Evolutionary conservation across 1,140 invertebrate genomes (phyloP).

Genomic region (Hypothenemus hampei): DNA sequence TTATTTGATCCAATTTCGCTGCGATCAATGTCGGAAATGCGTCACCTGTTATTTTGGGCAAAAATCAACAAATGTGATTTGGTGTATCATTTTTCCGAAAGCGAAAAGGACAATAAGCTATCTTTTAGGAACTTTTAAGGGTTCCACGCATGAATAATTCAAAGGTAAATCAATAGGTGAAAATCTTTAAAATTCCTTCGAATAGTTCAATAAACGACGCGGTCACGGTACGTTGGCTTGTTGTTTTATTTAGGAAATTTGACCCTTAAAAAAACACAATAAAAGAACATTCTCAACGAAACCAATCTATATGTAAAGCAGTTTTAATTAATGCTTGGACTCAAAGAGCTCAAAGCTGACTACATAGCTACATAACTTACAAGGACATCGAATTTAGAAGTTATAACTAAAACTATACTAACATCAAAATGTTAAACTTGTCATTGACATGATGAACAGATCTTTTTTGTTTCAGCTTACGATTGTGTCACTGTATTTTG

Average conservation of each 20-base stretch:
- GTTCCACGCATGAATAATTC: conserved; percentile 16
- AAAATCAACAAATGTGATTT: no score
- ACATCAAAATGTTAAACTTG: background rate
- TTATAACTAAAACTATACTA: conserved; percentile 1
- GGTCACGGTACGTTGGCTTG: background rate
- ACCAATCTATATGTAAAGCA: background rate
- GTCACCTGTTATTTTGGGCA: no score
- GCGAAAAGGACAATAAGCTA: background rate
- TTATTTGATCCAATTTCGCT: conserved; percentile 14
- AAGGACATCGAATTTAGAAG: conserved; percentile 1
- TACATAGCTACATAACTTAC: background rate
- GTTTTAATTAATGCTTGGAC: background rate
- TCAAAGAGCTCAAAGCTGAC: background rate
- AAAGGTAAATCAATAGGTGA: conserved; percentile 3
- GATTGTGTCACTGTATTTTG: conserved; percentile 14
- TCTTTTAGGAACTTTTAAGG: no score
- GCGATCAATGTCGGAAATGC: conserved; percentile 13
- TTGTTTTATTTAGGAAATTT: background rate
- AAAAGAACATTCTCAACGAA: no score
- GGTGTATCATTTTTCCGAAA: no score
- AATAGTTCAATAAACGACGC: background rate
- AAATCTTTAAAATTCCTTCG: conserved; percentile 15
- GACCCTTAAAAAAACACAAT: no score
- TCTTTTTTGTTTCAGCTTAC: conserved; percentile 1
- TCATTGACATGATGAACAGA: background rate